Percentiles rank a stretch among this genome's conserved stretches.
phyloP scores from a whole-genome alignment of 2,113 vertebrate species.

The Alaudala cheleensis region DNA sequence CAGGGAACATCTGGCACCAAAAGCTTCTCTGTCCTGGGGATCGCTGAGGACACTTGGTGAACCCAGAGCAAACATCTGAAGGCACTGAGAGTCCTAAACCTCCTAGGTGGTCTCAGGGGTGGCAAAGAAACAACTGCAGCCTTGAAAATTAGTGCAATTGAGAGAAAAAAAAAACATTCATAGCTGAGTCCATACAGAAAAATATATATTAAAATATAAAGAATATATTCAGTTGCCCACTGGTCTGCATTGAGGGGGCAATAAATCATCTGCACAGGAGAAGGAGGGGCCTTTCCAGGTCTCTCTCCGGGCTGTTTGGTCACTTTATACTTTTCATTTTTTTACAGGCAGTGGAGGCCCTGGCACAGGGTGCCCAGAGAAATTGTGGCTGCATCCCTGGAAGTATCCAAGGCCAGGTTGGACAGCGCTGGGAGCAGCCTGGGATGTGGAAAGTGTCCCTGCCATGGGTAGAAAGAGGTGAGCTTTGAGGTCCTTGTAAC shows the following conservation, averaged over 20 bases:
- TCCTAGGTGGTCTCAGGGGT: background rate
- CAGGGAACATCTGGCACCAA: slow-evolving; percentile 1
- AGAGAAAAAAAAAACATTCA: background rate
- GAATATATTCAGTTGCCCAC: background rate
- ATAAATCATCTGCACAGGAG: background rate
- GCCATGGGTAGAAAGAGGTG: background rate
- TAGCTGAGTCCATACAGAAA: background rate
- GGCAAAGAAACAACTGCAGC: background rate
- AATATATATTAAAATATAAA: background rate
- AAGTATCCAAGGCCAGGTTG: accelerated
- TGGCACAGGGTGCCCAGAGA: background rate
- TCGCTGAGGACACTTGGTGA: background rate
- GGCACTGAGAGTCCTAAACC: background rate
- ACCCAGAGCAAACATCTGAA: background rate
- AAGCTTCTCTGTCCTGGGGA: background rate
- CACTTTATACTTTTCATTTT: background rate
- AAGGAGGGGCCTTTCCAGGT: background rate
- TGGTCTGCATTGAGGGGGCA: background rate
- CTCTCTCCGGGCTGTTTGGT: background rate
- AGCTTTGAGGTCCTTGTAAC: background rate
- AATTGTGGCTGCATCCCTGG: background rate
- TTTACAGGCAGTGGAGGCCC: too few species aligned
- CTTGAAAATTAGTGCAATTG: background rate
- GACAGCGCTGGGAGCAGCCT: accelerated
- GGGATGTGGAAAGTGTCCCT: background rate